These are phyloP conservation scores for Ammodytes dubius DNA, from an alignment of 2,113 vertebrate genomes.

Conservation along the genomic window DNA sequence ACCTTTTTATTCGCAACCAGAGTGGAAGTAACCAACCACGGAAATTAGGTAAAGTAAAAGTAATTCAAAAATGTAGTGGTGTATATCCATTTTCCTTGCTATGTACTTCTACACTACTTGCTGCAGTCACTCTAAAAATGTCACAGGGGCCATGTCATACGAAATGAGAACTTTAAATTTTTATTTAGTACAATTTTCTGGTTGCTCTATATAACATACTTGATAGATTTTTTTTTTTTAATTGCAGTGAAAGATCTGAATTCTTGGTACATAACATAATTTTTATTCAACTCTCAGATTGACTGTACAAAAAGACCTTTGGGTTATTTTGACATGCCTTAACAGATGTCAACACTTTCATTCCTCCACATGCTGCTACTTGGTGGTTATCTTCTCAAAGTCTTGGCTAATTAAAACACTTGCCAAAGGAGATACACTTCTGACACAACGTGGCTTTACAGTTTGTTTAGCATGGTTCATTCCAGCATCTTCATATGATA, in stretches of 20 bases:
- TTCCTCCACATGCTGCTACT: neutral
- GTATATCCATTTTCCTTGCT: too few species aligned
- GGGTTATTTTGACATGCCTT: neutral
- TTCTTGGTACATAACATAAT: neutral
- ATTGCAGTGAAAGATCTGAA: neutral
- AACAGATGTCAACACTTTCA: constrained; percentile 3
- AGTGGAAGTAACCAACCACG: too few species aligned
- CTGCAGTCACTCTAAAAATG: too few species aligned
- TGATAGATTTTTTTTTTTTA: neutral
- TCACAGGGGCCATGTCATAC: too few species aligned
- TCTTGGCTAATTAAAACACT: neutral
- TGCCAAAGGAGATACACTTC: neutral
- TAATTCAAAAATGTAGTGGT: too few species aligned
- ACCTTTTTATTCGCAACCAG: too few species aligned
- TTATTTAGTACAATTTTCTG: too few species aligned
- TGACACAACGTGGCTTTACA: neutral
- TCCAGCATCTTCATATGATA: neutral
- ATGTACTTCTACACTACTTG: too few species aligned
- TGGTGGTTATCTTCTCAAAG: neutral
- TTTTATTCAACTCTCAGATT: constrained; percentile 29
- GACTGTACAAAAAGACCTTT: constrained; percentile 20
- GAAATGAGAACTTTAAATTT: too few species aligned
- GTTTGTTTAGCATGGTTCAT: neutral
- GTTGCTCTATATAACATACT: too few species aligned
- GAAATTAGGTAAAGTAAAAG: too few species aligned